phyloP scores from a whole-genome alignment of 2,797 vertebrate genomes.

The Oreortyx pictus region DNA sequence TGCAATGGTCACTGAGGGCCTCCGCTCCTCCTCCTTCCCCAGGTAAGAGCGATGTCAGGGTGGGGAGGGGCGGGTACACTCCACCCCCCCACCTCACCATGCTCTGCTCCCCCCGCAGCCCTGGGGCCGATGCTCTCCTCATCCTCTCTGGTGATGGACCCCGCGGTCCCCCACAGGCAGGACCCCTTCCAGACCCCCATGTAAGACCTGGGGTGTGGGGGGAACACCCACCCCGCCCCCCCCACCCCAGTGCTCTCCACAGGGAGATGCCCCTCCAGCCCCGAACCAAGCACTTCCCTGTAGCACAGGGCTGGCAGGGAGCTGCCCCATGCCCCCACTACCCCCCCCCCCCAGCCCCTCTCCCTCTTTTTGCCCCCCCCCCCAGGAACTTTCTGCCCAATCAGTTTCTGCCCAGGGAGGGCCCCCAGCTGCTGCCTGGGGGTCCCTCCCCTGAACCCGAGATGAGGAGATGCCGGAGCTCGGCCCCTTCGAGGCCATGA shows the following conservation, averaged over 20 bases:
- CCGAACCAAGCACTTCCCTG: too few relatives aligned
- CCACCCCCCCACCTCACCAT: fast-evolving
- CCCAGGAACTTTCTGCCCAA: conserved; percentile 17
- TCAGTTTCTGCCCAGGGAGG: not conserved
- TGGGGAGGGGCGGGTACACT: not conserved
- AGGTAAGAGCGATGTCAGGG: not conserved
- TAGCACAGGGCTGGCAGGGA: not conserved
- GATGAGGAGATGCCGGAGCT: conserved; percentile 52
- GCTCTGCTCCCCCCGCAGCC: not conserved
- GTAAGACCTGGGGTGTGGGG: not conserved
- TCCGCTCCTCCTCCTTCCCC: not conserved
- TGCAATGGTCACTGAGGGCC: not conserved
- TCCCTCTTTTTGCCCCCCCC: fast-evolving
- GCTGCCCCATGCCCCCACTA: not conserved
- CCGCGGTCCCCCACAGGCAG: not conserved
- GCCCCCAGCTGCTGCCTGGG: too few relatives aligned
- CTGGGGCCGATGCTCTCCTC: not conserved
- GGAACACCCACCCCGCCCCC: not conserved
- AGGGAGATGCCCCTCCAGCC: not conserved
- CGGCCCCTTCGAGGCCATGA: fast-evolving
- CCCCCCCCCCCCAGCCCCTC: not conserved
- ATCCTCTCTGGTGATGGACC: not conserved
- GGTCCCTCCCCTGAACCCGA: not conserved
- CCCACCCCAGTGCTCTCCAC: not conserved
- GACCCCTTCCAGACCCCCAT: not conserved